Evolutionary conservation across 2,113 vertebrate genomes (phyloP).

Genomic region (Nanorana parkeri): DNA sequence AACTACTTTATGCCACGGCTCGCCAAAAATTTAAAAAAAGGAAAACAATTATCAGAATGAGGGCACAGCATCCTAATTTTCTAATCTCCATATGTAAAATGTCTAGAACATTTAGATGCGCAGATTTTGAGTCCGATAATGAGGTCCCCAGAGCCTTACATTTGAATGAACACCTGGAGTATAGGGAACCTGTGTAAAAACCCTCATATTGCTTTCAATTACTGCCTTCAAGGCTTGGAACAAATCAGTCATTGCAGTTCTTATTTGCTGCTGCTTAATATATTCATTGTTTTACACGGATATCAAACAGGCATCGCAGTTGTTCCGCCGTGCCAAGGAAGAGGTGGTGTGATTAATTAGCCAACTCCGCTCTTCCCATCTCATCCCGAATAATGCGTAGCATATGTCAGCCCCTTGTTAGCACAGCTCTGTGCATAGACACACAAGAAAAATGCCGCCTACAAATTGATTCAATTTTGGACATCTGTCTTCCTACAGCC

Average conservation of each 20-base stretch:
- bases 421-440: neutral
- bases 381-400: constrained; percentile 18
- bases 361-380: constrained; percentile 22
- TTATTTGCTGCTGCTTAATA: constrained; percentile 41
- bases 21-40: neutral
- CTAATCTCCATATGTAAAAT: constrained; percentile 31
- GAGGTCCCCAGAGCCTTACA: constrained; percentile 42
- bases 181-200: constrained; percentile 4
- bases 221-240: constrained; percentile 41
- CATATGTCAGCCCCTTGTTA: constrained; percentile 54
- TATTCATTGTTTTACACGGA: constrained; percentile 53
- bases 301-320: constrained; percentile 40
- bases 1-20: neutral
- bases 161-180: constrained; percentile 48
- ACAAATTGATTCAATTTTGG: constrained; percentile 45
- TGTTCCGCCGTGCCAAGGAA: constrained; percentile 10
- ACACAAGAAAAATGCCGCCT: constrained; percentile 2
- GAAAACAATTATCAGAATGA: constrained; percentile 22
- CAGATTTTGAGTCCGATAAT: constrained; percentile 51
- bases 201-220: constrained; percentile 31
- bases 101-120: neutral
- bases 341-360: constrained; percentile 33
- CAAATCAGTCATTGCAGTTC: constrained; percentile 25
- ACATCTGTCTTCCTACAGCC: constrained; percentile 21
- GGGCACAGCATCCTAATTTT: neutral